phyloP scores from a whole-genome alignment of 2,888 invertebrate genomes.

The Synanthedon vespiformis region DNA sequence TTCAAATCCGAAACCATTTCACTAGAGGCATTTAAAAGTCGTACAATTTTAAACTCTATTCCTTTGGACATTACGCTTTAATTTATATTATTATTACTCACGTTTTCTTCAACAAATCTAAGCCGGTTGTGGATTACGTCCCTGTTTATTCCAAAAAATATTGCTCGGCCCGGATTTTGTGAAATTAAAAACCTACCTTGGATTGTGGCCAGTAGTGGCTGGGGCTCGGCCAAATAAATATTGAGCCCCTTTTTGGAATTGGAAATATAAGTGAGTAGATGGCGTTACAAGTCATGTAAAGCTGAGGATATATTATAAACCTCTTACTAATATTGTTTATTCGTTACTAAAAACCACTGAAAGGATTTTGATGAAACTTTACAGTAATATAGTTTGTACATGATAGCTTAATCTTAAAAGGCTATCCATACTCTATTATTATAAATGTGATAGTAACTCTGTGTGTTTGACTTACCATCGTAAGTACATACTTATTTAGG shows the following conservation, averaged over 20 bases:
- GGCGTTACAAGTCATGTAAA: too few relatives aligned
- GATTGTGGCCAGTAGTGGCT: slow-evolving; percentile 32
- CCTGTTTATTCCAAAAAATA: slow-evolving; percentile 23
- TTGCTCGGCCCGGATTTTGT: slow-evolving; percentile 17
- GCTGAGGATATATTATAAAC: too few relatives aligned
- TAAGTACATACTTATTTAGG: too few relatives aligned
- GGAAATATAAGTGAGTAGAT: slow-evolving; percentile 7
- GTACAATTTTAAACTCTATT: slow-evolving; percentile 19
- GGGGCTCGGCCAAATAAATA: slow-evolving; percentile 30
- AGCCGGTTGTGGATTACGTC: slow-evolving; percentile 17
- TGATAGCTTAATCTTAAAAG: too few relatives aligned
- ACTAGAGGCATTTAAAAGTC: slow-evolving; percentile 13
- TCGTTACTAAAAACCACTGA: too few relatives aligned
- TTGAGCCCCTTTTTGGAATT: slow-evolving; percentile 30
- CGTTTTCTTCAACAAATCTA: slow-evolving; percentile 15
- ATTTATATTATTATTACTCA: slow-evolving; percentile 10
- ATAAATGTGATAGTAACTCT: too few relatives aligned
- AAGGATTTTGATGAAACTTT: too few relatives aligned
- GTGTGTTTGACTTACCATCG: too few relatives aligned
- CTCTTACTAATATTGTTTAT: too few relatives aligned
- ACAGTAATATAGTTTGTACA: too few relatives aligned
- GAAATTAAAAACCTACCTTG: slow-evolving; percentile 39
- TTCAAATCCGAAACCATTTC: slow-evolving; percentile 16
- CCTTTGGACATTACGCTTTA: slow-evolving; percentile 11
- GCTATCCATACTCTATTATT: too few relatives aligned